phyloP scores from a whole-genome alignment of 2,888 invertebrate species.

The Drosophila dives region DNA sequence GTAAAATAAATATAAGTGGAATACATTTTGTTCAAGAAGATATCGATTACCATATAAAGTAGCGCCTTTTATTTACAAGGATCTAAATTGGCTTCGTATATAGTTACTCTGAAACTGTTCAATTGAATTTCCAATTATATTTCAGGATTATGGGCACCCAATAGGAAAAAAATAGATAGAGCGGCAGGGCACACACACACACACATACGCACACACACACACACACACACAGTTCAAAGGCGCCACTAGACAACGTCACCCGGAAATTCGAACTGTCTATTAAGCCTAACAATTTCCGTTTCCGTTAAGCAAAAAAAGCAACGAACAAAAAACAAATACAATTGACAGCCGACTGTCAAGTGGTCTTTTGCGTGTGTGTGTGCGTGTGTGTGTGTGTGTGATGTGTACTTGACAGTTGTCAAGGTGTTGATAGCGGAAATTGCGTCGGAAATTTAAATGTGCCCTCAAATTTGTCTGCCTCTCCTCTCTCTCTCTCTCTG shows the following conservation, averaged over 20 bases:
- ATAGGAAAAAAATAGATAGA: slow-evolving; percentile 7
- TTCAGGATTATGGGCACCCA: neutral
- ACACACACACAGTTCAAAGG: slow-evolving; percentile 54
- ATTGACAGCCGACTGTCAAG: slow-evolving; percentile 35
- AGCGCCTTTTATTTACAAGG: neutral
- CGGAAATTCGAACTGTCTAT: slow-evolving; percentile 79
- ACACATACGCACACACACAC: neutral
- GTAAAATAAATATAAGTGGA: neutral
- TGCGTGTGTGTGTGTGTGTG: slow-evolving; percentile 33
- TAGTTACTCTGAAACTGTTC: neutral
- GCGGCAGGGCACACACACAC: neutral
- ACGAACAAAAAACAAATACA: slow-evolving; percentile 44
- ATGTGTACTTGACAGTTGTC: slow-evolving; percentile 74
- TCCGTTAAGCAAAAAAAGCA: slow-evolving; percentile 59
- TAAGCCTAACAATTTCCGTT: slow-evolving; percentile 81
- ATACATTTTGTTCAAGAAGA: neutral
- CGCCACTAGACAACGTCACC: slow-evolving; percentile 49
- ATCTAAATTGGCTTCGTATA: neutral
- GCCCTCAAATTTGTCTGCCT: slow-evolving; percentile 42
- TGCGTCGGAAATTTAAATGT: slow-evolving; percentile 76
- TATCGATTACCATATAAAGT: neutral
- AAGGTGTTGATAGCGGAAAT: slow-evolving; percentile 80
- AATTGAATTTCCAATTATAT: slow-evolving; percentile 12
- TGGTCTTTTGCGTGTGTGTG: slow-evolving; percentile 19
- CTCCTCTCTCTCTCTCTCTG: neutral